A percentile compares a stretch with the other conserved stretches of the same genome.
phyloP scores from a whole-genome alignment of 2,113 vertebrate species.

The Grus americana region DNA sequence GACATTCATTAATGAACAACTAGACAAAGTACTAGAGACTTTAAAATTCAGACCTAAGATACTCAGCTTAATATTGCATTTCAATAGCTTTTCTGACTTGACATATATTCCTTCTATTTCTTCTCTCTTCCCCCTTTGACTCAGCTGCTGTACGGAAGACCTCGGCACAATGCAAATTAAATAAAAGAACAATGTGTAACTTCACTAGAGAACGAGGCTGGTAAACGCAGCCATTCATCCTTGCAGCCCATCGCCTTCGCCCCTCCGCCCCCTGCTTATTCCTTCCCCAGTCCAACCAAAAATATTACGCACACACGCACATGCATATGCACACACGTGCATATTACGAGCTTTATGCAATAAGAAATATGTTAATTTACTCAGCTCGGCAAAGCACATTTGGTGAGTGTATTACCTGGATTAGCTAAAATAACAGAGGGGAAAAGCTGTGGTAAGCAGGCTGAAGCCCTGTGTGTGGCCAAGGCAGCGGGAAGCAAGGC shows the following conservation, averaged over 20 bases:
- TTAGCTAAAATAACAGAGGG: conserved; percentile 63
- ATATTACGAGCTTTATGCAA: not conserved
- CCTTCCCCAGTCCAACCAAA: not conserved
- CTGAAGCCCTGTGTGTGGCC: conserved; percentile 68
- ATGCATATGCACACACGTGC: not conserved
- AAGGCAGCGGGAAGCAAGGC: conserved; percentile 67
- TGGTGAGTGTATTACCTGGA: conserved; percentile 30
- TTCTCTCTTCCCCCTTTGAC: not conserved
- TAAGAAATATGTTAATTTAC: conserved; percentile 26
- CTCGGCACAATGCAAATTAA: not conserved
- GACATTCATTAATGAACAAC: not conserved
- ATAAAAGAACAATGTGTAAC: conserved; percentile 17
- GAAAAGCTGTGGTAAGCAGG: conserved; percentile 67
- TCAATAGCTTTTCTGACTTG: not conserved
- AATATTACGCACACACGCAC: not conserved
- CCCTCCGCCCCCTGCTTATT: not conserved
- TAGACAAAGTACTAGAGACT: not conserved
- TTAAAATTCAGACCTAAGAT: not conserved
- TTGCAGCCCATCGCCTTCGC: not conserved
- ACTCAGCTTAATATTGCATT: not conserved
- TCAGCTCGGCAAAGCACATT: conserved; percentile 25
- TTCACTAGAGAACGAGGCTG: not conserved
- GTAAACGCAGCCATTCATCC: not conserved
- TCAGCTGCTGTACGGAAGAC: not conserved
- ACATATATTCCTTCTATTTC: not conserved